These are phyloP conservation scores for Cololabis saira DNA, from an alignment of 2,113 vertebrate species.

Conservation along the genomic window DNA sequence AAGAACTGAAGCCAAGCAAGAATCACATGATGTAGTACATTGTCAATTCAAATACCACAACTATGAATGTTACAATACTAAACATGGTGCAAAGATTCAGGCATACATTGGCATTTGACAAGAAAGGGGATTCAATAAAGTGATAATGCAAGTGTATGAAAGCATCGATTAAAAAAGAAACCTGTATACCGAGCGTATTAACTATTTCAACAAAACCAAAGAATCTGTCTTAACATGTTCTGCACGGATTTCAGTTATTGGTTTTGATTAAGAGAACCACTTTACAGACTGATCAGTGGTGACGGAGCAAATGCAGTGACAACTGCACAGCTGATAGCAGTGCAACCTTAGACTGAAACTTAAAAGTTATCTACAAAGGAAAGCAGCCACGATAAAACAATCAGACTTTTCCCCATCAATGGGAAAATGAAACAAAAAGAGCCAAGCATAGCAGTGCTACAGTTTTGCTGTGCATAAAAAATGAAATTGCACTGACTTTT, in stretches of 20 bases:
- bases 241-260: slow-evolving; percentile 29
- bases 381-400: slow-evolving; percentile 34
- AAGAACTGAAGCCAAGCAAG: background rate
- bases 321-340: slow-evolving; percentile 34
- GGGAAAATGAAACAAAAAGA: slow-evolving; percentile 7
- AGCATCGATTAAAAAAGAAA: slow-evolving; percentile 7
- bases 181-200: slow-evolving; percentile 14
- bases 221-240: slow-evolving; percentile 20
- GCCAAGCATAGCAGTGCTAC: slow-evolving; percentile 63
- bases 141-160: slow-evolving; percentile 22
- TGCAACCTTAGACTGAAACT: slow-evolving; percentile 33
- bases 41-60: slow-evolving; percentile 4
- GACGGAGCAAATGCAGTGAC: slow-evolving; percentile 28
- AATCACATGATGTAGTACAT: slow-evolving; percentile 3
- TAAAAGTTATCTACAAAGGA: slow-evolving; percentile 32
- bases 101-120: slow-evolving; percentile 17
- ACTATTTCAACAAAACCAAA: slow-evolving; percentile 14
- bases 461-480: slow-evolving; percentile 64
- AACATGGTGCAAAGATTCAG: slow-evolving; percentile 36
- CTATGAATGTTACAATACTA: slow-evolving; percentile 14
- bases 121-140: slow-evolving; percentile 11
- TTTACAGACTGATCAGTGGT: slow-evolving; percentile 26
- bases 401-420: background rate
- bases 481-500: slow-evolving; percentile 52
- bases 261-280: slow-evolving; percentile 20